Conservation (phyloP, 2,888 invertebrate species). For the Diloba caeruleocephala region DNA sequence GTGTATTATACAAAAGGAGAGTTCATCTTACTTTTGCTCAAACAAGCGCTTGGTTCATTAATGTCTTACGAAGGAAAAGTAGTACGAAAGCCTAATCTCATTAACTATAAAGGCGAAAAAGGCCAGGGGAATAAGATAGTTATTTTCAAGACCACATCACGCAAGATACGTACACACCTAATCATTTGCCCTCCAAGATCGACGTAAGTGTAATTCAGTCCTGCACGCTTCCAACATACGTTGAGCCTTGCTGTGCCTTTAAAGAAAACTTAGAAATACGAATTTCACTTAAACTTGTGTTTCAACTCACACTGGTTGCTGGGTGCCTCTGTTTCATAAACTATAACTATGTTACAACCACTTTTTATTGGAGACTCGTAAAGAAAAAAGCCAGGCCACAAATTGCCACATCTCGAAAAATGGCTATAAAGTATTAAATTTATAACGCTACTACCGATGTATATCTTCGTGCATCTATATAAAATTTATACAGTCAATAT, state of each 20-base stretch:
- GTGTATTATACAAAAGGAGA: background rate
- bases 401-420: conserved; percentile 65
- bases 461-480: background rate
- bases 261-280: conserved; percentile 1
- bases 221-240: conserved; percentile 49
- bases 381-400: conserved; percentile 69
- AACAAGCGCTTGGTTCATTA: conserved; percentile 29
- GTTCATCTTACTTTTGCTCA: conserved; percentile 2
- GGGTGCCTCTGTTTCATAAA: conserved; percentile 58
- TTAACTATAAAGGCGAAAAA: conserved; percentile 36
- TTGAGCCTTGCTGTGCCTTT: conserved; percentile 27
- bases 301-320: conserved; percentile 47
- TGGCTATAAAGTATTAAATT: conserved; percentile 55
- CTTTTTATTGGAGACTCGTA: conserved; percentile 72
- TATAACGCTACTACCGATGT: conserved; percentile 3
- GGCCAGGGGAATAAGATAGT: conserved; percentile 26
- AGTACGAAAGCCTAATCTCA: conserved; percentile 39
- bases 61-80: conserved; percentile 39
- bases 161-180: conserved; percentile 56
- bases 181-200: conserved; percentile 61
- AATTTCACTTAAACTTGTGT: conserved; percentile 31
- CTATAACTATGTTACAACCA: conserved; percentile 65
- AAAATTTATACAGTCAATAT: no score
- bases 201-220: conserved; percentile 58
- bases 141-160: conserved; percentile 43